Evolutionary conservation across 1,140 invertebrate genomes (phyloP).

Genomic region (Sarcophaga peregrina): DNA sequence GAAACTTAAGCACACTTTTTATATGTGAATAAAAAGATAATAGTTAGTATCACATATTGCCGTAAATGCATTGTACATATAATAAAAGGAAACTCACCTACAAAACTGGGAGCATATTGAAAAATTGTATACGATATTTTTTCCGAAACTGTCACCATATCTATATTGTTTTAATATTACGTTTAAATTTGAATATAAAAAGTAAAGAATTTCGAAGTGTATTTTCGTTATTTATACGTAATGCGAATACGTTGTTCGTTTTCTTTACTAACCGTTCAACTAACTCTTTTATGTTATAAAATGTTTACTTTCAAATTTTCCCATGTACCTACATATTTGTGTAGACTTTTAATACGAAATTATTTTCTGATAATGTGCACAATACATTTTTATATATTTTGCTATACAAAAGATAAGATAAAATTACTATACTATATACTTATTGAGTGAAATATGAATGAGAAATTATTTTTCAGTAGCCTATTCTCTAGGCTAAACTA

Average conservation of each 20-base stretch:
- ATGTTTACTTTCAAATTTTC: background rate
- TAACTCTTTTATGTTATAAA: background rate
- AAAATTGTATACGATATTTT: constrained; percentile 57
- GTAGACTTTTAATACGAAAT: background rate
- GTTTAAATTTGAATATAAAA: background rate
- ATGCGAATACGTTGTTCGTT: background rate
- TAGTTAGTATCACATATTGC: background rate
- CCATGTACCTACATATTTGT: background rate
- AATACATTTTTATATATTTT: background rate
- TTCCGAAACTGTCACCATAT: constrained; percentile 57
- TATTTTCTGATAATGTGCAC: background rate
- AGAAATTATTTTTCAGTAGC: too few relatives aligned
- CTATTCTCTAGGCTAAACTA: too few relatives aligned
- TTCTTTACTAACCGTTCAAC: background rate
- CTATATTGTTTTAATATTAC: background rate
- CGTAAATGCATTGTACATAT: background rate
- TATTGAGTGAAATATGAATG: too few relatives aligned
- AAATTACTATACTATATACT: background rate
- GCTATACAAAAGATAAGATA: constrained; percentile 9
- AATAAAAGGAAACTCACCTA: constrained; percentile 52
- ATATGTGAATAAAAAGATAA: background rate
- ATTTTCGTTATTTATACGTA: background rate
- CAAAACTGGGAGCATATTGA: constrained; percentile 60
- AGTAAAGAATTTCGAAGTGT: background rate
- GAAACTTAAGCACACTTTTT: constrained; percentile 50